phyloP scores from a whole-genome alignment of 2,888 invertebrate genomes.

The Lithophane ornitopus region DNA sequence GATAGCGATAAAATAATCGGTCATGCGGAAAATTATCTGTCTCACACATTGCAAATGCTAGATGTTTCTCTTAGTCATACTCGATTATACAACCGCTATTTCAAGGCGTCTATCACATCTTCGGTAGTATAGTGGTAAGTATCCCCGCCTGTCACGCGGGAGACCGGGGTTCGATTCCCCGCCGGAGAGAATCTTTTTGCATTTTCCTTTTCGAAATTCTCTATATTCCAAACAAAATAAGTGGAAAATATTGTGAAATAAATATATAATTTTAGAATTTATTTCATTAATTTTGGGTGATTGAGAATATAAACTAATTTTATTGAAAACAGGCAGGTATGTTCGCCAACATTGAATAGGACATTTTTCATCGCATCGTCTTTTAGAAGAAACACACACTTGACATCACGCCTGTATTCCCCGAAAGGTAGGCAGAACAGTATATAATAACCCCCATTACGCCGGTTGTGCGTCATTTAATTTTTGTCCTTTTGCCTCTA shows the following conservation, averaged over 20 bases:
- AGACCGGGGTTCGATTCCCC: slow-evolving; percentile 91
- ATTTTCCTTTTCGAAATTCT: slow-evolving; percentile 16
- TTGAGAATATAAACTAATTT: background rate
- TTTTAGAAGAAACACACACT: background rate
- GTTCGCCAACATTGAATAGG: no score
- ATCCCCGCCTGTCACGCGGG: slow-evolving; percentile 91
- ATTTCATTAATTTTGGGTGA: background rate
- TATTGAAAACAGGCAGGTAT: background rate
- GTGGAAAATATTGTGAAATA: background rate
- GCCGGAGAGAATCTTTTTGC: slow-evolving; percentile 84
- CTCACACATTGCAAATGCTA: background rate
- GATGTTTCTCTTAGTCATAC: slow-evolving; percentile 11
- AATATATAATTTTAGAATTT: rapidly evolving
- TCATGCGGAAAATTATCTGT: slow-evolving; percentile 44
- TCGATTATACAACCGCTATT: slow-evolving; percentile 43
- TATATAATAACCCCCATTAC: background rate
- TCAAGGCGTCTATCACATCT: slow-evolving; percentile 60
- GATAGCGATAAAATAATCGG: slow-evolving; percentile 15
- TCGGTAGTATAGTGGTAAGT: slow-evolving; percentile 91
- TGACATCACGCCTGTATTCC: background rate
- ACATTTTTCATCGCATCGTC: background rate
- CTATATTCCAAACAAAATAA: background rate
- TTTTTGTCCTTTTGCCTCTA: no score
- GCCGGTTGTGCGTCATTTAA: no score
- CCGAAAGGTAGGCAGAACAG: background rate